Percentiles rank a stretch among this genome's conserved stretches.
phyloP scores from a whole-genome alignment of 92 coral and sea anemone species.

The Pocillopora meandrina region DNA sequence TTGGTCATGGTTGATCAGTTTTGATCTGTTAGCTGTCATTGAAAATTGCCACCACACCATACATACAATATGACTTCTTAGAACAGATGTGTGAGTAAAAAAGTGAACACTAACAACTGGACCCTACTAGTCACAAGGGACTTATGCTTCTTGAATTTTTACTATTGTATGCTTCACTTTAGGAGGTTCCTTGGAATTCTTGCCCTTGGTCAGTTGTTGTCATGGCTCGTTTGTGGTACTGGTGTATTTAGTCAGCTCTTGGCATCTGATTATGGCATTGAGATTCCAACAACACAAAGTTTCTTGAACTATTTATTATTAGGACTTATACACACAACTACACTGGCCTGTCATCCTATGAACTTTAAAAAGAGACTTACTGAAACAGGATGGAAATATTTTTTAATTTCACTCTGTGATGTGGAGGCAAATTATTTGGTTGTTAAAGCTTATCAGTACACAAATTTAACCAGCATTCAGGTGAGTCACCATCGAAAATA shows the following conservation, averaged over 20 bases:
- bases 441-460: slow-evolving; percentile 93
- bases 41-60: too few relatives aligned
- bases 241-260: slow-evolving; percentile 85
- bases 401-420: slow-evolving; percentile 76
- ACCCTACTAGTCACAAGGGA: too few relatives aligned
- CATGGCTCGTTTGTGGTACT: slow-evolving; percentile 83
- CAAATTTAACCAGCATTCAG: slow-evolving; percentile 97
- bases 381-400: slow-evolving; percentile 90
- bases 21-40: too few relatives aligned
- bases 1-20: too few relatives aligned
- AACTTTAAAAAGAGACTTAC: slow-evolving; percentile 50
- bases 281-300: slow-evolving; percentile 85
- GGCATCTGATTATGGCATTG: slow-evolving; percentile 48
- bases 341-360: slow-evolving; percentile 52
- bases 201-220: slow-evolving; percentile 76
- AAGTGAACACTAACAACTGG: too few relatives aligned
- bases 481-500: slow-evolving; percentile 29
- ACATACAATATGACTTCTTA: too few relatives aligned
- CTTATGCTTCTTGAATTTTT: too few relatives aligned
- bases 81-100: too few relatives aligned
- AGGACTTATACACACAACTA: slow-evolving; percentile 56
- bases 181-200: slow-evolving; percentile 65
- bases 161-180: not conserved
- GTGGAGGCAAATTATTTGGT: slow-evolving; percentile 90
- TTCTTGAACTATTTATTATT: slow-evolving; percentile 78